Evolutionary conservation across 2,888 invertebrate species (phyloP).

Genomic region (Drosophila rellima): DNA sequence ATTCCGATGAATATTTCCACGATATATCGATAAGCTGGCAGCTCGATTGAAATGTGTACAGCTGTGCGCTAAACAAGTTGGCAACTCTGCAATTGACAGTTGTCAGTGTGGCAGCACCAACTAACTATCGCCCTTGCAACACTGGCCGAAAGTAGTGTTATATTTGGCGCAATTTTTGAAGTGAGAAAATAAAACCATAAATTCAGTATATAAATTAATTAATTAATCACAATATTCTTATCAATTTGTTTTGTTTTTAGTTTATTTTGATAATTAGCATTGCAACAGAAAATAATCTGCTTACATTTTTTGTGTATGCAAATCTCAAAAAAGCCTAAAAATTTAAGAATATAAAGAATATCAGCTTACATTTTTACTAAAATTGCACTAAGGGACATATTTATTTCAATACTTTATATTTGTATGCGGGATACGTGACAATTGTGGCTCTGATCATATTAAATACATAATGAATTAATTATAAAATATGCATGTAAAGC

Average conservation of each 20-base stretch:
- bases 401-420: constrained; percentile 52
- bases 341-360: constrained; percentile 40
- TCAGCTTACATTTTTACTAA: constrained; percentile 45
- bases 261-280: constrained; percentile 1
- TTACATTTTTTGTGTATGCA: constrained; percentile 31
- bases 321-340: constrained; percentile 53
- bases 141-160: neutral
- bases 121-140: constrained; percentile 13
- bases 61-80: constrained; percentile 32
- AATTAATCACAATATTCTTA: neutral
- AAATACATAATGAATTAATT: constrained; percentile 17
- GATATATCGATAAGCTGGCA: constrained; percentile 44
- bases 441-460: constrained; percentile 8
- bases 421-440: constrained; percentile 14
- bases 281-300: constrained; percentile 51
- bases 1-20: constrained; percentile 43
- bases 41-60: constrained; percentile 23
- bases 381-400: constrained; percentile 62
- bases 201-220: constrained; percentile 19
- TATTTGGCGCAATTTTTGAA: neutral
- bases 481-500: constrained; percentile 6
- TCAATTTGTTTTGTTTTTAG: neutral
- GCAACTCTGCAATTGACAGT: constrained; percentile 18
- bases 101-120: neutral
- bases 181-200: neutral